Evolutionary conservation across 2,888 invertebrate species (phyloP), one percentile per base, ranked within the genome.

Genomic region (Coremacera marginata): DNA sequence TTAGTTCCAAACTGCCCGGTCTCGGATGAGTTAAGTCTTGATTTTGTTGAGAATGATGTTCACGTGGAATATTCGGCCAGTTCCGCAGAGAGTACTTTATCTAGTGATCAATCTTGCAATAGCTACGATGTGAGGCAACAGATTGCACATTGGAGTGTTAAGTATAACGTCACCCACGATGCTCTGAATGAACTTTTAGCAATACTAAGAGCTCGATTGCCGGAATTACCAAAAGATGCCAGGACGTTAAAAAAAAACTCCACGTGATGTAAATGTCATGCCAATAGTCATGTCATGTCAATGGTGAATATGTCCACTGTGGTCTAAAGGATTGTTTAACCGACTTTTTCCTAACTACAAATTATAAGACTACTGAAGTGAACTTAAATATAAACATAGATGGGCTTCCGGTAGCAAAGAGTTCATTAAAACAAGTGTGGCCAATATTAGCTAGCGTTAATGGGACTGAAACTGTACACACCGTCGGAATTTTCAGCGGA

Each of bases 241-340:
- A 74, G 79, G 67, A 16, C 77, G 16, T 68, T 77, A 8, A 79
- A 79, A 72, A n/a, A 49, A 71, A 37, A 78, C 75, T 49, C 76
- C 77, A 44, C 44, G 72, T 44, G 70, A 78, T 52, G 34, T 19
- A 19, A 44, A 70, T 49, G 31, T 71, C n/a, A 63, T 70, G 49
- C n/a, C 62, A 37, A 1, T 8, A 7, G 37, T n/a, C n/a, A n/a
- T n/a, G n/a, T n/a, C n/a, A 37, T 7, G 8, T n/a, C n/a, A n/a
- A 7, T 37, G 37, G 37, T 37, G 37, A 37, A 37, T 37, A 37
- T 37, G 8, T 37, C 8, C 37, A 37, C 8, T 78, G 78, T 62
- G 80, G 78, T 4, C 11, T 78, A 51, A 75, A 78, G n/a, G 80
- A 80, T 31, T 77, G 75, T 8, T 8, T 37, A 37, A 37, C 37